Conservation (phyloP, 2,797 vertebrate genomes). For the Ptychadena robeensis region DNA sequence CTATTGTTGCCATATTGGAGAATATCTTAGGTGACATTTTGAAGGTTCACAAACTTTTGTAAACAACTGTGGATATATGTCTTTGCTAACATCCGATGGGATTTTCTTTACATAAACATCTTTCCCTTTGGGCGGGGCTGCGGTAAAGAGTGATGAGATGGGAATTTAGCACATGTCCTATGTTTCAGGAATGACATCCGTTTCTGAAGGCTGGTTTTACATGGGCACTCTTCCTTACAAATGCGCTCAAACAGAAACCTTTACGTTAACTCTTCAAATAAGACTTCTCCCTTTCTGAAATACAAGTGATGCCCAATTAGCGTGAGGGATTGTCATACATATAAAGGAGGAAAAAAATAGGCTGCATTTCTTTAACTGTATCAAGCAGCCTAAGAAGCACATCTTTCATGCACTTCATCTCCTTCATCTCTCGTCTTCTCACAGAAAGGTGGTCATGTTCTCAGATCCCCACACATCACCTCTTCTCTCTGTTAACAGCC, state of each 20-base stretch:
- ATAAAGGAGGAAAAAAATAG: background rate
- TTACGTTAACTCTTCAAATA: background rate
- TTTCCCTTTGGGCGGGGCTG: background rate
- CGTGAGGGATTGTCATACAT: background rate
- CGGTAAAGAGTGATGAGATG: background rate
- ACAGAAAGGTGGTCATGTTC: slow-evolving; percentile 4
- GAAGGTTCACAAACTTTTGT: too few relatives aligned
- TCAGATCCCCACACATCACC: slow-evolving; percentile 19
- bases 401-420: background rate
- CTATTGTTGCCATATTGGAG: too few relatives aligned
- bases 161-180: background rate
- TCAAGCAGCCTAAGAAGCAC: background rate
- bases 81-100: too few relatives aligned
- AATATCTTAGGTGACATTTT: too few relatives aligned
- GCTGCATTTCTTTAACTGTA: background rate
- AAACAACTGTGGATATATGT: too few relatives aligned
- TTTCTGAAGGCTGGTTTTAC: background rate
- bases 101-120: background rate
- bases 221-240: background rate
- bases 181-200: background rate
- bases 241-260: background rate
- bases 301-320: slow-evolving; percentile 7
- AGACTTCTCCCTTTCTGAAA: background rate
- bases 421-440: slow-evolving; percentile 1
- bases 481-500: slow-evolving; percentile 10